Evolutionary conservation across 2,888 invertebrate species (phyloP), one percentile per base, ranked within the genome.

Genomic region (Anthophora plumipes): DNA sequence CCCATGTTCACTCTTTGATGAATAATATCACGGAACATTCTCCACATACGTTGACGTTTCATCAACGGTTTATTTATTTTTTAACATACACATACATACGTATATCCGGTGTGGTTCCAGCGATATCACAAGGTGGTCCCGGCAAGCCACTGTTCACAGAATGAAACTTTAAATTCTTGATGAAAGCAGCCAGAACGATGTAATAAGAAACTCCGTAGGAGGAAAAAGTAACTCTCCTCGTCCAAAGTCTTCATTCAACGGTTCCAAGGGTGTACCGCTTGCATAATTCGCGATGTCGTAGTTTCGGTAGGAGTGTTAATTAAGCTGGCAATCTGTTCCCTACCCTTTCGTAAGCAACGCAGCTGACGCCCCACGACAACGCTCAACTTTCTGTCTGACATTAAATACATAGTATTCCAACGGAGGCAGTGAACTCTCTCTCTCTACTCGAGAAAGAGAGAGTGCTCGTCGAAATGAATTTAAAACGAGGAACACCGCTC

Each of bases 371-470:
- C n/a, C 77, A 60, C 78, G 78, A 75, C 66, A 77, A 68, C 54
- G 73, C 74, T 82, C 82, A 82, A 84, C 84, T 80, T 82, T 84
- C 80, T 70, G 64, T 80, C 73, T 39, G 70, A 75, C 81, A 71
- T 75, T 79, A 75, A 82, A 77, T 74, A 71, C 77, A 77, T 78
- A 74, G 75, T 69, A 77, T 77, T 70, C 31, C 82, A n/a, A 25
- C 20, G 59, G 57, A 50, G 37, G 20, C 46, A 52, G 22, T 41
- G 41, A 31, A 61, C 37, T 14, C 54, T 41, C n/a, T n/a, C 37
- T 14, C 54, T 41, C n/a, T n/a, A 46, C 41, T 39, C 25, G n/a
- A n/a, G n/a, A 48, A 48, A 43, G 20, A 3, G 5, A 1, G 5
- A 22, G 25, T 9, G 48, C 59, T 66, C 66, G 46, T 48, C 31